Evolutionary conservation across 2,888 invertebrate genomes (phyloP).

Genomic region (Agrochola macilenta): DNA sequence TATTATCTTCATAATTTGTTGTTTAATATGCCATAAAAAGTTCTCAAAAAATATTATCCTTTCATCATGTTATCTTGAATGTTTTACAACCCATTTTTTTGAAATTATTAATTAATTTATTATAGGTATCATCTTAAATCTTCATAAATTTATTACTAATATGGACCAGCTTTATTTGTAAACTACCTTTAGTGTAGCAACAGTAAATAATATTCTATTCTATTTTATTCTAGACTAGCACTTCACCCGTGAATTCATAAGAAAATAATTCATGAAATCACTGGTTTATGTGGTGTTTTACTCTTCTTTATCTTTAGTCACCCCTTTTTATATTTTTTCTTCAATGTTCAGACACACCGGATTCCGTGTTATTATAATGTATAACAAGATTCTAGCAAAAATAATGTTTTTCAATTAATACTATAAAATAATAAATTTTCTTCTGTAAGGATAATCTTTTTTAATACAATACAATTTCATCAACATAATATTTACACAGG

Average conservation of each 20-base stretch:
- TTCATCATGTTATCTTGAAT: neutral
- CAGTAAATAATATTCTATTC: neutral
- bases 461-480: neutral
- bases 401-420: neutral
- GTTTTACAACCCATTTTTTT: neutral
- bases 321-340: too few relatives aligned
- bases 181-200: neutral
- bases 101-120: neutral
- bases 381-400: neutral
- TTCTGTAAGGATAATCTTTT: neutral
- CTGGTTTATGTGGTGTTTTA: too few relatives aligned
- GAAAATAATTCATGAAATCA: too few relatives aligned
- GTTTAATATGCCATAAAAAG: constrained; percentile 12
- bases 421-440: neutral
- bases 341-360: too few relatives aligned
- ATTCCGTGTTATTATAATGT: too few relatives aligned
- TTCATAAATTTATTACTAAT: neutral
- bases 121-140: neutral
- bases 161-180: neutral
- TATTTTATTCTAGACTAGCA: neutral
- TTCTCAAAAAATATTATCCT: neutral
- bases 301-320: too few relatives aligned
- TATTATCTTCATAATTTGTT: constrained; percentile 3
- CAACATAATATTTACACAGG: constrained; percentile 79
- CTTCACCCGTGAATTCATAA: too few relatives aligned